Base-by-base conservation (phyloP, 2,888 invertebrate genomes). In the Dynastes grantii region DNA sequence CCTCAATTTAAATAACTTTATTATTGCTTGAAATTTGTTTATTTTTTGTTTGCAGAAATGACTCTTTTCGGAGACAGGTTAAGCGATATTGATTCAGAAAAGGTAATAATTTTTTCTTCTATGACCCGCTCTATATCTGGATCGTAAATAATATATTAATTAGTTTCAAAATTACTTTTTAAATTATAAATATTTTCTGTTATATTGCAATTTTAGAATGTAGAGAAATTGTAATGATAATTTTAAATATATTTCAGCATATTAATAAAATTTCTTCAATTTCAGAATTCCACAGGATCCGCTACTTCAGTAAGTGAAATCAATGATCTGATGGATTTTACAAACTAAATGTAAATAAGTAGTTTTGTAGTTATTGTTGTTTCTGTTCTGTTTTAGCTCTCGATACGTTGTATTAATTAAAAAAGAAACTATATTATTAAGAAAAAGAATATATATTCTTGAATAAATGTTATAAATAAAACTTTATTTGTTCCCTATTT, bases 321-420 rank as follows among this genome's bases (percentile, higher is more conserved):
- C 40, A 81, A 82, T 68, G 81, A 82, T 49, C 80, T 82, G 9
- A 81, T 82, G 73, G 82, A 82, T 63, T 82, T 81, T 76, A 81
- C 80, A 8, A 80, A 81, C 77, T 81, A 75, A 40, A 32, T 45
- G 45, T 45, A 11, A 45, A 45, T 45, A 45, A 45, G 11, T 45
- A 5, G 5, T 45, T 45, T 45, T 45, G 9, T 45, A 11, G 11
- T 45, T 22, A 27, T 58, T 8, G 22, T 22, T 8, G 16, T 58
- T 58, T 58, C n/a, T 22, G 8, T 58, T 58, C 22, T 58, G 16
- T 2, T 55, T 55, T 55, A 55, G 40, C 8, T 40, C 8, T 9
- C 9, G 9, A 40, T 9, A 40, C 40, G 40, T 45, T 11, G 45
- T 8, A 11, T 11, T 58, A 1, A 22, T 58, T 22, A 53, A 22